Percentiles rank a stretch among this genome's conserved stretches.
Conservation (phyloP, 2,113 vertebrate species). For the Ardeotis arabs region DNA sequence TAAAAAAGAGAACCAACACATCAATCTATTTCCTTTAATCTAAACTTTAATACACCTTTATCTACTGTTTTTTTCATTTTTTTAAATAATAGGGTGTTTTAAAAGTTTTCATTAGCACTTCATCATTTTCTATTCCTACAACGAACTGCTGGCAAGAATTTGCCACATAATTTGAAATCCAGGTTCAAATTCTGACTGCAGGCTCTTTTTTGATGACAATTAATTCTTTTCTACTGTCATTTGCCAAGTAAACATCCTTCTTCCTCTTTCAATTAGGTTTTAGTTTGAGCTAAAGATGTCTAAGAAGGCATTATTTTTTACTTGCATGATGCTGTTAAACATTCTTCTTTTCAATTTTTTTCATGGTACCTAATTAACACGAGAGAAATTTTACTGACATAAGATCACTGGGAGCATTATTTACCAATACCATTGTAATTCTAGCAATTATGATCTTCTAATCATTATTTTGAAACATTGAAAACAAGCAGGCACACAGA, state of each 20-base stretch:
- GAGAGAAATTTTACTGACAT: not conserved
- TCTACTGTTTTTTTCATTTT: not conserved
- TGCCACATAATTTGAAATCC: not conserved
- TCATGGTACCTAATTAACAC: not conserved
- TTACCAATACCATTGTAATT: not conserved
- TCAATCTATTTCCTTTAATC: not conserved
- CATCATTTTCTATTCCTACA: not conserved
- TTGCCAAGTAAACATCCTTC: not conserved
- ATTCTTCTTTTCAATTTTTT: not conserved
- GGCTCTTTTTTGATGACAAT: not conserved
- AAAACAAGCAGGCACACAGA: not conserved
- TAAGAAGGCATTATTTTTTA: not conserved
- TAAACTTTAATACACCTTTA: not conserved
- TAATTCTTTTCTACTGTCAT: not conserved
- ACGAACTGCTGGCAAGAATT: not conserved
- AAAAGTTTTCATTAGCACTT: not conserved
- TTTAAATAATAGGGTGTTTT: not conserved
- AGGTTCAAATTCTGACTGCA: not conserved
- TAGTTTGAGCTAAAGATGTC: not conserved
- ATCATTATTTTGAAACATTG: not conserved
- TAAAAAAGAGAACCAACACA: not conserved
- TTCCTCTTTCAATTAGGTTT: not conserved
- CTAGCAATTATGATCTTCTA: not conserved
- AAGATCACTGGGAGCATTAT: not conserved
- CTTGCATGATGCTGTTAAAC: not conserved